phyloP scores from a whole-genome alignment of 37 sponge, comb jelly and placozoan genomes.

The Bolinopsis microptera region DNA sequence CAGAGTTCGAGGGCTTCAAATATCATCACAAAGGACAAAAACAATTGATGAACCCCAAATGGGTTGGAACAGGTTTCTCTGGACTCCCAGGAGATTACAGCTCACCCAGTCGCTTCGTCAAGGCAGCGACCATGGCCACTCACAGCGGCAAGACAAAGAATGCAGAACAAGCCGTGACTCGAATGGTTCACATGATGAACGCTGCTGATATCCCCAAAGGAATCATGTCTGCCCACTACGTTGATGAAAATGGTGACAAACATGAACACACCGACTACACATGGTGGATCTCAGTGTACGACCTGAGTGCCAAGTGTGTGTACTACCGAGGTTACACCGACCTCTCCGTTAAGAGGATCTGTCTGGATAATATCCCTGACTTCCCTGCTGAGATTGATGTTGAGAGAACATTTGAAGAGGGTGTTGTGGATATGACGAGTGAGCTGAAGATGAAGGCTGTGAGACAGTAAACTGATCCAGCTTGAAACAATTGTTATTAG shows the following conservation, averaged over 20 bases:
- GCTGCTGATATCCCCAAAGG: slow-evolving; percentile 14
- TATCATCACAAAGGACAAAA: neutral
- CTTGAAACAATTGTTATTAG: no score
- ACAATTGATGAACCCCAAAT: neutral
- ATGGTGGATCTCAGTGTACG: neutral
- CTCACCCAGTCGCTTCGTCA: slow-evolving; percentile 27
- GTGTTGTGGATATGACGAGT: neutral
- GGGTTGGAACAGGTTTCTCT: neutral
- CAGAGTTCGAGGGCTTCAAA: neutral
- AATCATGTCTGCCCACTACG: neutral
- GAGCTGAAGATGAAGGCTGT: no score
- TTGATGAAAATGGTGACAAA: neutral
- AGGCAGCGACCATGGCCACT: neutral
- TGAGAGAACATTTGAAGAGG: neutral
- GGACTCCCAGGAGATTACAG: slow-evolving; percentile 13
- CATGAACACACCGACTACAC: neutral
- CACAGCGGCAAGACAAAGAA: neutral
- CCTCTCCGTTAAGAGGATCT: slow-evolving; percentile 9
- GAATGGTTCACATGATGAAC: neutral
- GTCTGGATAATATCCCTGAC: neutral
- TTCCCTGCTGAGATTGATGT: neutral
- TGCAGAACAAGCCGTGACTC: neutral
- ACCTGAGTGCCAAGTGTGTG: neutral
- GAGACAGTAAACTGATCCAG: no score
- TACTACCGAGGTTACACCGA: neutral